Evolutionary conservation across 2,888 invertebrate genomes (phyloP), one percentile per base, ranked within the genome.

Genomic region (Agriopis marginaria): DNA sequence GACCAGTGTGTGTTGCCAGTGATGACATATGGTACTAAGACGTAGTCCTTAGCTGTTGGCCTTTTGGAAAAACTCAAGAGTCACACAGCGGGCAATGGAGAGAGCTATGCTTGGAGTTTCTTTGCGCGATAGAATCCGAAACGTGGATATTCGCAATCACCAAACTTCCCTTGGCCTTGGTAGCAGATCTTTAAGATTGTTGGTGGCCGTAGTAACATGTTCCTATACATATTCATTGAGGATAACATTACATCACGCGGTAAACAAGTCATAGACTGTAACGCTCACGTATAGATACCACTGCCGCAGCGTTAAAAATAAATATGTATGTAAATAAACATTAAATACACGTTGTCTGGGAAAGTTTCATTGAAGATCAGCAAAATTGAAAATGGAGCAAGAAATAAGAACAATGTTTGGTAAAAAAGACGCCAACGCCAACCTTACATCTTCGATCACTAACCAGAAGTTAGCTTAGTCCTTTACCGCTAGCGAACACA

Each of bases 161-260:
- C 70, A 66, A 77, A 68, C 74, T 73, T 73, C 80, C 79, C 77
- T 80, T 83, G 81, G 75, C 88, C 87, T 88, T 88, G 87, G 75
- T 74, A 79, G 78, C 78, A 77, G 80, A 82, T 83, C 79, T 79
- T 82, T 77, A 78, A 79, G 79, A 82, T 79, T 78, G 74, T 68
- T 77, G 63, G 23, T 47, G 72, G 74, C 75, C 73, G 77, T 70
- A 75, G 70, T 78, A 79, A 76, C 75, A 78, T 77, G 74, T 78
- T 78, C 77, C 73, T 78, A 76, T 68, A 70, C 66, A 77, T 76
- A 75, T 58, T 73, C 77, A 77, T 75, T 76, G 76, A 81, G 82
- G 81, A 76, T 82, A 78, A 67, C 71, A 77, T 86, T 85, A 85
- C 85, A 85, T 84, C 86, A 86, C 77, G 77, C 78, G 77, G 78